Evolutionary conservation across 2,113 vertebrate species (phyloP), one percentile per base, ranked within the genome.

Genomic region (Epinephelus fuscoguttatus): DNA sequence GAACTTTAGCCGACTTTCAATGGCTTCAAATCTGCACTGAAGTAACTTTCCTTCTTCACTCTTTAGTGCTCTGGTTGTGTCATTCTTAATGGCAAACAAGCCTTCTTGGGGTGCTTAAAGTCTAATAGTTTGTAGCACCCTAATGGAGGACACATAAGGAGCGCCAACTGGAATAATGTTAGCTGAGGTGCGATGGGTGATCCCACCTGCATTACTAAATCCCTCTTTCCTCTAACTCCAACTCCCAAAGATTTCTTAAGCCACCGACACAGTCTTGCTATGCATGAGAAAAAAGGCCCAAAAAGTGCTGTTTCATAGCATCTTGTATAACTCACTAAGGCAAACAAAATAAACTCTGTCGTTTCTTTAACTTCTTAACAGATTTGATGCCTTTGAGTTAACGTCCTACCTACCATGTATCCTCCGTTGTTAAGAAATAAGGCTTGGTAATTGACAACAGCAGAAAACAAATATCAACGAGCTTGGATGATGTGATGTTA

Each of bases 61-160:
- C 19, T 47, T n/a, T 10, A 37, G 18, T 10, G 21, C 57, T 62
- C 25, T 33, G 59, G 18, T 71, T 37, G 52, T 66, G 52, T 64
- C 59, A 70, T 63, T 80, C 37, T 30, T 71, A n/a, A 81, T 75
- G 53, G 66, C 2, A 21, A 75, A 72, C 70, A 66, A 63, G 50
- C 37, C 55, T 71, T 42, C 40, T 75, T 55, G 2, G 70, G 5
- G 63, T 27, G 53, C 55, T 62, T 81, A 40, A 78, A 75, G 70
- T 73, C 52, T 27, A 67, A 86, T 50, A n/a, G 52, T 81, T 76
- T 74, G 49, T 81, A 59, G 69, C 37, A 17, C 40, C 30, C 47
- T 71, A 75, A 80, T 59, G 40, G 56, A 71, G 27, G 63, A 77
- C 60, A 61, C 30, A 33, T 12, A 75, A 72, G 9, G 14, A 76